Evolutionary conservation across 30 jellyfish, hydroid and myxozoan genomes (phyloP).

Genomic region (Rhopilema esculentum): DNA sequence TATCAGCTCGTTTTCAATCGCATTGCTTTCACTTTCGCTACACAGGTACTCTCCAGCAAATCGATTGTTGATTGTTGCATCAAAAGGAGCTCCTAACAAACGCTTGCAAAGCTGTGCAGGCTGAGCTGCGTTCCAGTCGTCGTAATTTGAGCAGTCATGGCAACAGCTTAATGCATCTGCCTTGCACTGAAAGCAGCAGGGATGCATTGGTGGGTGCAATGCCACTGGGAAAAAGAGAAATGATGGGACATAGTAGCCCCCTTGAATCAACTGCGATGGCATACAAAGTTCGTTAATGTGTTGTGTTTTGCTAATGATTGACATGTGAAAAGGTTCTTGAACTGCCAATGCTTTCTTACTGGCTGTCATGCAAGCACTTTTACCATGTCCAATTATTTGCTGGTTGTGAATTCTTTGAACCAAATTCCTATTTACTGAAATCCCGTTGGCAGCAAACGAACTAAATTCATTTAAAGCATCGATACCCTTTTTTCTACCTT

Average conservation of each 20-base stretch:
- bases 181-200: background rate
- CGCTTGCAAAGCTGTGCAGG: background rate
- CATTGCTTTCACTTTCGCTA: background rate
- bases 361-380: background rate
- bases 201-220: background rate
- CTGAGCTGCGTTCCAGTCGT: background rate
- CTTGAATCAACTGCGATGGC: background rate
- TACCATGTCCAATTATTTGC: too few species aligned
- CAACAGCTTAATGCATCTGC: background rate
- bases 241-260: background rate
- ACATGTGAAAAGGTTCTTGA: background rate
- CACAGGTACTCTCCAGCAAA: background rate
- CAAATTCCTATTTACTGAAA: too few species aligned
- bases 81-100: background rate
- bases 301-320: background rate
- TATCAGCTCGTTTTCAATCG: background rate
- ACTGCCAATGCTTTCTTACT: background rate
- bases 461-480: too few species aligned
- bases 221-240: background rate
- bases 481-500: background rate
- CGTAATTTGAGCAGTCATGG: background rate
- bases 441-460: too few species aligned
- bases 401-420: too few species aligned
- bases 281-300: background rate
- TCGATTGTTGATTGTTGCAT: background rate